Evolutionary conservation across 2,113 vertebrate genomes (phyloP), one percentile per base, ranked within the genome.

Genomic region (Gadus macrocephalus): DNA sequence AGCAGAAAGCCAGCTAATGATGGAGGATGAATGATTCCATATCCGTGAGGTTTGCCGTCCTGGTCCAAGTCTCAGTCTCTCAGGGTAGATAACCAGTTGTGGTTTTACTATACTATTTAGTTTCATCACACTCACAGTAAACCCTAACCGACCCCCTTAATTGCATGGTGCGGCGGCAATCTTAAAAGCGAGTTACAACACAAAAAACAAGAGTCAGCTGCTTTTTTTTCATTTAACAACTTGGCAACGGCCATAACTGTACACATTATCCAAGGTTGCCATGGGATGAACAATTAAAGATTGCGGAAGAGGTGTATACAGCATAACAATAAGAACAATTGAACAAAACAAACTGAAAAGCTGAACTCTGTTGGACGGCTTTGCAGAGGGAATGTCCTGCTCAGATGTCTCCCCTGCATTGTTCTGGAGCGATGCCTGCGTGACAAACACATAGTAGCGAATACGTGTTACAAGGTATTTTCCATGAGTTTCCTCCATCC

Each of bases 301-400:
- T 35, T 1, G 31, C 71, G 74, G 73, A 66, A 67, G 53, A 65
- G 53, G 60, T 64, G 15, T 9, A 69, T 42, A 14, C 1, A 1
- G 17, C 3, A 73, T 69, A 62, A 64, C 11, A 49, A 49, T 76
- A 72, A 27, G 17, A 20, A 19, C 56, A 38, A 1, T 4, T 68
- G 60, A 14, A 60, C 31, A 80, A 66, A 66, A 68, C 67, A 15
- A 27, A 15, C 3, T 61, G 80, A 75, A 71, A 72, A 64, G 65
- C 76, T 77, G 63, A 76, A 67, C 72, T 70, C 74, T 17, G 20
- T 69, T 70, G 3, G 62, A 73, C 14, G 65, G 55, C 12, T 17
- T 60, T 17, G 58, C 15, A 15, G 58, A 60, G 8, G 42, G 1
- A 49, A 49, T 49, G 53, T 14, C 42, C 6, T 49, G 42, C 42